These are phyloP conservation scores for Thomomys bottae DNA, from an alignment of 2,113 vertebrate species.

Conservation along the genomic window DNA sequence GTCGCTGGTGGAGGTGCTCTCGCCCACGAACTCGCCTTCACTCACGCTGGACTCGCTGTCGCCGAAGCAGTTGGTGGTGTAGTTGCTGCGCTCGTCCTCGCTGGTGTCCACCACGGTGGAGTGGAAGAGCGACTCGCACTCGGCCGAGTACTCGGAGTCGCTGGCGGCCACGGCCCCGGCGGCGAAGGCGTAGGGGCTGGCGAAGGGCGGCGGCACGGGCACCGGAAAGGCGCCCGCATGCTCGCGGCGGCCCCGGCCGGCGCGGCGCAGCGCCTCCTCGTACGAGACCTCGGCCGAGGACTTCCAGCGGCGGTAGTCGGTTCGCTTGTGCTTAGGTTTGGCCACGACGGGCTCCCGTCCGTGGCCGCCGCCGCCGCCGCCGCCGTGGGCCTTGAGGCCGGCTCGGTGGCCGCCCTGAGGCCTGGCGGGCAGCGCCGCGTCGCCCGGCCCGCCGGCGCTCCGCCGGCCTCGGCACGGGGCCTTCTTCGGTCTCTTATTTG, in stretches of 20 bases:
- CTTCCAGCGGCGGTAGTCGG: constrained; percentile 88
- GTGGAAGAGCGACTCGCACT: constrained; percentile 95
- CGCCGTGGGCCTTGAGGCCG: constrained; percentile 64
- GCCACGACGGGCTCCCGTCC: constrained; percentile 88
- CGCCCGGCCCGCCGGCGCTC: constrained; percentile 78
- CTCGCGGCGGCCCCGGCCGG: constrained; percentile 85
- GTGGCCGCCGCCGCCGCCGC: constrained; percentile 56
- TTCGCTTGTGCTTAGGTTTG: constrained; percentile 93
- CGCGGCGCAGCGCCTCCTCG: constrained; percentile 88
- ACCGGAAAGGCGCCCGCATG: constrained; percentile 80
- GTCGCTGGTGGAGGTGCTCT: constrained; percentile 90
- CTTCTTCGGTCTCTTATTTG: constrained; percentile 87
- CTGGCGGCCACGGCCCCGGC: constrained; percentile 81
- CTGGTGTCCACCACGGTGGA: constrained; percentile 96
- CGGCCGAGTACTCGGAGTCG: constrained; percentile 96
- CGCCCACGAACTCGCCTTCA: constrained; percentile 89
- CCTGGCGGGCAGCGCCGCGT: constrained; percentile 82
- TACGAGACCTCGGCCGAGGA: constrained; percentile 88
- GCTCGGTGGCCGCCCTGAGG: constrained; percentile 77
- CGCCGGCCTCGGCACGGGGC: constrained; percentile 83
- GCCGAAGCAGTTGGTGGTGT: constrained; percentile 95
- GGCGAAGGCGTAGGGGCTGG: constrained; percentile 87
- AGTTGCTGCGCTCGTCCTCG: constrained; percentile 94
- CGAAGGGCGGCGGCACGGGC: constrained; percentile 75
- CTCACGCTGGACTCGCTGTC: constrained; percentile 95